Conservation (phyloP, 1,140 invertebrate species). For the Adelges cooleyi region DNA sequence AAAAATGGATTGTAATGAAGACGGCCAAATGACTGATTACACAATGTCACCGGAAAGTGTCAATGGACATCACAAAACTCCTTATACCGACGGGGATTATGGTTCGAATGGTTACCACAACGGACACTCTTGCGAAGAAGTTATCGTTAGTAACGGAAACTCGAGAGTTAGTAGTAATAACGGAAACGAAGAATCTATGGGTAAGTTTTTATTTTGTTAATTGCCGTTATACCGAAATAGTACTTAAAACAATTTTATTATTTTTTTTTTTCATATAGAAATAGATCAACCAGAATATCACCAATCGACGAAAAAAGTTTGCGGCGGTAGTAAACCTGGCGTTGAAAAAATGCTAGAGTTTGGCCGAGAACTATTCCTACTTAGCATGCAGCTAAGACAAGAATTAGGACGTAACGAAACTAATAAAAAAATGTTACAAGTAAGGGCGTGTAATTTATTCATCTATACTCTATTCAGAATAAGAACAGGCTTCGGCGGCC, state of each 20-base stretch:
- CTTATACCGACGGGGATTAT: background rate
- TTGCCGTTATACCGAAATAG: too few relatives aligned
- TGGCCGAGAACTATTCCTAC: conserved; percentile 81
- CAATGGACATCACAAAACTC: conserved; percentile 21
- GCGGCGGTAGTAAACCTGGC: conserved; percentile 66
- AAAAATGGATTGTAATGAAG: conserved; percentile 27
- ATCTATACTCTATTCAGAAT: background rate
- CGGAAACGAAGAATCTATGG: conserved; percentile 22
- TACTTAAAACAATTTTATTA: background rate
- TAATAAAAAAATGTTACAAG: conserved; percentile 88
- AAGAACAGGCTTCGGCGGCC: too few relatives aligned
- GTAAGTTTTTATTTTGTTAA: background rate
- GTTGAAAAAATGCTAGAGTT: conserved; percentile 87
- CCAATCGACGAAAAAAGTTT: conserved; percentile 41
- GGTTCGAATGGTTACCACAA: conserved; percentile 21
- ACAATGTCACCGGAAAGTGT: conserved; percentile 9
- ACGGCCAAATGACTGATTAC: conserved; percentile 11
- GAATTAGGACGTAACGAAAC: conserved; percentile 72
- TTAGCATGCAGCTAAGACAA: conserved; percentile 71
- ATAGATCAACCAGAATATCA: conserved; percentile 29
- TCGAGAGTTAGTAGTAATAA: conserved; percentile 13
- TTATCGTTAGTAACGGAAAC: conserved; percentile 15
- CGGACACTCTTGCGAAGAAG: conserved; percentile 10
- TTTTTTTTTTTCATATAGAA: conserved; percentile 15
- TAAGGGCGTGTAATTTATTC: conserved; percentile 36